Evolutionary conservation across 2,113 vertebrate genomes (phyloP).

Genomic region (Athene cunicularia): DNA sequence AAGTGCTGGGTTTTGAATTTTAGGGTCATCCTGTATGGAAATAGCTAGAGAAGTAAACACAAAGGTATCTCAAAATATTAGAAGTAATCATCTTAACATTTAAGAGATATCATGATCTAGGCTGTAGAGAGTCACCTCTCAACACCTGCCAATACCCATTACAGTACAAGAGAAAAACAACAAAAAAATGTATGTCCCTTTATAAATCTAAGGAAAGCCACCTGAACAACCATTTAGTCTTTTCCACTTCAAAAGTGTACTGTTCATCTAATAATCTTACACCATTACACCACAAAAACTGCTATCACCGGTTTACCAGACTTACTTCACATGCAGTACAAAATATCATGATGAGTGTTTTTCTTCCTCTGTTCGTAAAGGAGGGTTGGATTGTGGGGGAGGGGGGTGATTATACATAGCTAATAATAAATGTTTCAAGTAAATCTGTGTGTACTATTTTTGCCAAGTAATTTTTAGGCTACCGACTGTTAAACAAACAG

Average conservation of each 20-base stretch:
- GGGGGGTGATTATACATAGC: not conserved
- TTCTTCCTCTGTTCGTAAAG: not conserved
- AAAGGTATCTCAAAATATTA: not conserved
- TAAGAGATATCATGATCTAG: not conserved
- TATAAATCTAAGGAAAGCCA: not conserved
- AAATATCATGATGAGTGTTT: not conserved
- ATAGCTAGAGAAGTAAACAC: not conserved
- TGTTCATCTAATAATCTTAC: not conserved
- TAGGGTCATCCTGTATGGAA: not conserved
- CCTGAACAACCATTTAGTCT: not conserved
- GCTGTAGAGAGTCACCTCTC: not conserved
- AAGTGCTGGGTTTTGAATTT: not conserved
- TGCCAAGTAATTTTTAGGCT: not conserved
- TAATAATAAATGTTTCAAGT: constrained; percentile 17
- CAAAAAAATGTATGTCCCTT: not conserved
- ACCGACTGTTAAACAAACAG: not conserved
- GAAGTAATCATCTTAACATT: not conserved
- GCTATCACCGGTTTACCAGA: not conserved
- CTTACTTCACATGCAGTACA: not conserved
- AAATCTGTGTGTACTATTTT: not conserved
- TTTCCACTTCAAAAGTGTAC: not conserved
- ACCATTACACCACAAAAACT: not conserved
- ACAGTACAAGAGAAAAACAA: not conserved
- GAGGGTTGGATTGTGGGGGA: not conserved
- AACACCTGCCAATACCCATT: not conserved